phyloP scores from a whole-genome alignment of 2,797 vertebrate genomes.

The Megaceryle alcyon region DNA sequence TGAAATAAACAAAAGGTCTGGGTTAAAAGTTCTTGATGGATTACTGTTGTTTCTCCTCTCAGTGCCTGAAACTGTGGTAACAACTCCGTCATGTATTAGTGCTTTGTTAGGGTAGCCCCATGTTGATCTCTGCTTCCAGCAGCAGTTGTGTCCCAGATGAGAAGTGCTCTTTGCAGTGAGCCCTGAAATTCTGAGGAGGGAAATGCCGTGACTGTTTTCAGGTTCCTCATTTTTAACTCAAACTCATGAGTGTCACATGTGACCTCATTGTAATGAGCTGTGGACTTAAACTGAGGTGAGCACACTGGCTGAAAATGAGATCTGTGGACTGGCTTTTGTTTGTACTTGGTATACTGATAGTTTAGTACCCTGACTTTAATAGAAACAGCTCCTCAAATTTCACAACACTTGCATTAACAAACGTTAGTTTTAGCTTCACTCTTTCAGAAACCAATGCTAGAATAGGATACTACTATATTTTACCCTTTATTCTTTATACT shows the following conservation, averaged over 20 bases:
- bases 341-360: neutral
- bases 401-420: too few species aligned
- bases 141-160: neutral
- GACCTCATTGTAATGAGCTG: neutral
- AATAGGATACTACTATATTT: neutral
- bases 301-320: neutral
- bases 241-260: neutral
- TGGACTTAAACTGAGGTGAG: neutral
- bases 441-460: neutral
- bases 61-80: neutral
- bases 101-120: neutral
- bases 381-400: neutral
- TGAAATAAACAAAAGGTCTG: neutral
- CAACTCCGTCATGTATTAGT: neutral
- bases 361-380: neutral
- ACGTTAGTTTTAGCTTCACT: neutral
- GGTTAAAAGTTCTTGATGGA: neutral
- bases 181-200: neutral
- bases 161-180: neutral
- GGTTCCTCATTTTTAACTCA: neutral
- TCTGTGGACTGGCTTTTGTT: neutral
- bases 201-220: neutral
- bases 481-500: neutral
- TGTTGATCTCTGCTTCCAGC: neutral
- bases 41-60: neutral